Percentiles rank a stretch among this genome's conserved stretches.
Conservation (phyloP, 2,888 invertebrate species). For the Eilema depressum region DNA sequence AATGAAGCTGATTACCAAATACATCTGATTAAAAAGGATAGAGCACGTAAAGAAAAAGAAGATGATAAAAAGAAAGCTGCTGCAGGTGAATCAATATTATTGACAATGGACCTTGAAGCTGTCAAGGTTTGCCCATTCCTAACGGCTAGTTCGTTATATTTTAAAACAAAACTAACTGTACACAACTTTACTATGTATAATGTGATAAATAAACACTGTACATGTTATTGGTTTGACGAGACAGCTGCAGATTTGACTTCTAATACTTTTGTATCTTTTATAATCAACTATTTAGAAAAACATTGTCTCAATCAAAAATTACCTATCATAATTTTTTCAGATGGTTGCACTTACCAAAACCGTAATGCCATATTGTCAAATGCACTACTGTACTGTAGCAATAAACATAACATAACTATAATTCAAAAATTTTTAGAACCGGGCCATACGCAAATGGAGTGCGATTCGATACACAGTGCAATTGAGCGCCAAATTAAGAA, state of each 20-base stretch:
- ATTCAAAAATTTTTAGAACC: slow-evolving; percentile 22
- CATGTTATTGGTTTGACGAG: too few species aligned
- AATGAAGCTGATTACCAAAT: too few species aligned
- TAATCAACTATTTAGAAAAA: slow-evolving; percentile 10
- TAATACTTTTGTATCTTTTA: neutral
- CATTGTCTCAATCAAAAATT: slow-evolving; percentile 7
- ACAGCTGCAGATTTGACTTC: slow-evolving; percentile 10
- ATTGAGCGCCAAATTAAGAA: slow-evolving; percentile 35
- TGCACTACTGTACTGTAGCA: slow-evolving; percentile 14
- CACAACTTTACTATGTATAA: neutral
- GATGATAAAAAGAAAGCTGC: too few species aligned
- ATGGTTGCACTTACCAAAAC: slow-evolving; percentile 25
- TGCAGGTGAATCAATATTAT: too few species aligned
- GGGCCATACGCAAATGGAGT: slow-evolving; percentile 36
- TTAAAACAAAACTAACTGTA: too few species aligned
- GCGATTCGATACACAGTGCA: slow-evolving; percentile 34
- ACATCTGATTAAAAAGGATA: too few species aligned
- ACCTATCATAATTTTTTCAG: slow-evolving; percentile 28
- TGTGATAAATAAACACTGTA: too few species aligned
- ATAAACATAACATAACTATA: slow-evolving; percentile 14
- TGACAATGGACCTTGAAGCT: too few species aligned
- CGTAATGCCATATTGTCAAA: slow-evolving; percentile 23
- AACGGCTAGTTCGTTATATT: too few species aligned
- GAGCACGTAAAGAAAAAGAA: too few species aligned
- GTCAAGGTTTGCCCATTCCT: too few species aligned